These are phyloP conservation scores for Colinus virginianus DNA, from an alignment of 2,113 vertebrate genomes.

Conservation along the genomic window DNA sequence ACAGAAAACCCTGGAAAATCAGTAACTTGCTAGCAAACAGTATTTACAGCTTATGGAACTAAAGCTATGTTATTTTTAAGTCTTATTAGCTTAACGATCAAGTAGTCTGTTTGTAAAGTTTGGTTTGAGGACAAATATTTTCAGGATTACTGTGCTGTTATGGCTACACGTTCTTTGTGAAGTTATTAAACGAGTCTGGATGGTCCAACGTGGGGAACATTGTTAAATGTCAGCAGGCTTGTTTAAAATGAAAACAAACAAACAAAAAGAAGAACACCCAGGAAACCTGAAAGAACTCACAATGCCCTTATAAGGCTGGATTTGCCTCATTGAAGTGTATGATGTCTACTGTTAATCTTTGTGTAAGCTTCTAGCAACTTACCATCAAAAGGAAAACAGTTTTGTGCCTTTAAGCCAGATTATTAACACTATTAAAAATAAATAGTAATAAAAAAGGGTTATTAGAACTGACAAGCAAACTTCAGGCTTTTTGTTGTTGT, in stretches of 20 bases:
- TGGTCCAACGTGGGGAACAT: neutral
- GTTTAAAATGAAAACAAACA: neutral
- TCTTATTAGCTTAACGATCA: neutral
- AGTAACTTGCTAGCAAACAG: neutral
- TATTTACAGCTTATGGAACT: neutral
- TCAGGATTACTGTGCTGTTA: neutral
- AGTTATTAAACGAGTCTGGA: neutral
- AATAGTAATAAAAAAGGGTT: neutral
- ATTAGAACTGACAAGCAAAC: neutral
- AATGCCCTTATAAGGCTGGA: neutral
- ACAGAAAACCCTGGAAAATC: neutral
- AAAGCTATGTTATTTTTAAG: neutral
- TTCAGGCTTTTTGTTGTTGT: neutral
- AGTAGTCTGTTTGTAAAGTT: neutral
- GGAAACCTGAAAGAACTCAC: neutral
- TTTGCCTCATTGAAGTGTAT: neutral
- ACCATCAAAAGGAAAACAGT: neutral
- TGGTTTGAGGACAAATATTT: neutral
- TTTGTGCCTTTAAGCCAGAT: neutral
- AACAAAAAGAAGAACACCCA: neutral
- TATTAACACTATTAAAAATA: neutral
- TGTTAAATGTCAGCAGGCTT: neutral
- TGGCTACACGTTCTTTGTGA: neutral
- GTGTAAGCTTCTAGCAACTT: neutral
- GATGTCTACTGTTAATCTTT: neutral